Evolutionary conservation across 2,113 vertebrate genomes (phyloP).

Genomic region (Paraplagusia blochii): DNA sequence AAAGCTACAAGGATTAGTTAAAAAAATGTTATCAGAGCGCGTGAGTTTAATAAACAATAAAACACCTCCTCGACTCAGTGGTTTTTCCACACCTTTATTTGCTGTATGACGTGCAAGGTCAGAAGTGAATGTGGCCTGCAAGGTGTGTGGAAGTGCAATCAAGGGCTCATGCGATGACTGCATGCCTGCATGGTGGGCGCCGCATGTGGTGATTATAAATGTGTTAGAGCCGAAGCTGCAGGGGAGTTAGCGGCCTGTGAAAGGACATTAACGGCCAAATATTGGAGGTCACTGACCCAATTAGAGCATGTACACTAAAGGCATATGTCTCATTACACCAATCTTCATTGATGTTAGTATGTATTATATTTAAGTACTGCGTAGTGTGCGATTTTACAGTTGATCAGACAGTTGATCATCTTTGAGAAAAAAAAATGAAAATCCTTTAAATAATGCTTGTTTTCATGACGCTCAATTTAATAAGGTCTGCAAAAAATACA

Average conservation of each 20-base stretch:
- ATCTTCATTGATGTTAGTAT: not conserved
- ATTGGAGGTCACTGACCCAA: slow-evolving; percentile 10
- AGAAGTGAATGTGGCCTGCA: slow-evolving; percentile 22
- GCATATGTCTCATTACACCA: not conserved
- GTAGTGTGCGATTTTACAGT: not conserved
- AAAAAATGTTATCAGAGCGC: not conserved
- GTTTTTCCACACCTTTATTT: slow-evolving; percentile 64
- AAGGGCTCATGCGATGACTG: slow-evolving; percentile 38
- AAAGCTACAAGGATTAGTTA: not conserved
- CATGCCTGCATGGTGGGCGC: slow-evolving; percentile 1
- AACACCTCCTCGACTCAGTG: not conserved
- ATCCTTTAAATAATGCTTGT: no score
- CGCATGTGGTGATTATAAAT: not conserved
- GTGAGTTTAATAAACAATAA: not conserved
- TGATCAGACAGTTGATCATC: no score
- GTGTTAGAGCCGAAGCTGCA: slow-evolving; percentile 6
- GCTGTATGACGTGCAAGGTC: slow-evolving; percentile 55
- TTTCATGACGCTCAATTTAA: slow-evolving; percentile 3
- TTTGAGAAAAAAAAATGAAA: no score
- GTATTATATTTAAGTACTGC: not conserved
- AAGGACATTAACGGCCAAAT: slow-evolving; percentile 18
- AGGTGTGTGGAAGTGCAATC: slow-evolving; percentile 2
- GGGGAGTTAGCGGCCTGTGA: slow-evolving; percentile 17
- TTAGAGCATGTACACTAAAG: not conserved
- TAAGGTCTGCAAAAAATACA: slow-evolving; percentile 32